Evolutionary conservation across 2,797 vertebrate genomes (phyloP).

Genomic region (Helarctos malayanus): DNA sequence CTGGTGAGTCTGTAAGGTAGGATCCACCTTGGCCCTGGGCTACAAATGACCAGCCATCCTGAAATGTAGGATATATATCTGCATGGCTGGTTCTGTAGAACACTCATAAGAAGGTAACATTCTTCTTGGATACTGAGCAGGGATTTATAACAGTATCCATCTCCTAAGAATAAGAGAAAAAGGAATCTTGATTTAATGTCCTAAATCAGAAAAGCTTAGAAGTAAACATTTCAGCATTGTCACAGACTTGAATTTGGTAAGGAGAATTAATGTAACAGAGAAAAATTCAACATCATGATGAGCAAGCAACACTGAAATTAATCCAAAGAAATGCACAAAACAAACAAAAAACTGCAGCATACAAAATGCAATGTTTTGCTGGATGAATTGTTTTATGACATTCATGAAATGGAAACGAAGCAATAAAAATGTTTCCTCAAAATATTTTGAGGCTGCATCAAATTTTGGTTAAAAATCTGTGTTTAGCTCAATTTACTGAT

Average conservation of each 20-base stretch:
- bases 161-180: not conserved
- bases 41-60: not conserved
- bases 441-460: constrained; percentile 32
- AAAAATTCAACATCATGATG: constrained; percentile 42
- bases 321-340: not conserved
- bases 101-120: not conserved
- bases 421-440: constrained; percentile 42
- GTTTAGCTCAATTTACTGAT: not conserved
- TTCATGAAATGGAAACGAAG: not conserved
- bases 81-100: not conserved
- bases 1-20: not conserved
- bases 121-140: not conserved
- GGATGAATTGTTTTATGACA: constrained; percentile 53
- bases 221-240: constrained; percentile 65
- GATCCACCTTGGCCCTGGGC: not conserved
- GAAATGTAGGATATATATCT: not conserved
- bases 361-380: not conserved
- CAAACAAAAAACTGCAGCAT: not conserved
- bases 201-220: constrained; percentile 67
- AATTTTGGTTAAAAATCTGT: not conserved
- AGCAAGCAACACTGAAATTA: constrained; percentile 7
- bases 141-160: constrained; percentile 21
- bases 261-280: constrained; percentile 43
- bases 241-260: constrained; percentile 60
- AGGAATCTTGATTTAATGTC: constrained; percentile 1